phyloP scores from a whole-genome alignment of 2,113 vertebrate species.

The Globicephala melas region DNA sequence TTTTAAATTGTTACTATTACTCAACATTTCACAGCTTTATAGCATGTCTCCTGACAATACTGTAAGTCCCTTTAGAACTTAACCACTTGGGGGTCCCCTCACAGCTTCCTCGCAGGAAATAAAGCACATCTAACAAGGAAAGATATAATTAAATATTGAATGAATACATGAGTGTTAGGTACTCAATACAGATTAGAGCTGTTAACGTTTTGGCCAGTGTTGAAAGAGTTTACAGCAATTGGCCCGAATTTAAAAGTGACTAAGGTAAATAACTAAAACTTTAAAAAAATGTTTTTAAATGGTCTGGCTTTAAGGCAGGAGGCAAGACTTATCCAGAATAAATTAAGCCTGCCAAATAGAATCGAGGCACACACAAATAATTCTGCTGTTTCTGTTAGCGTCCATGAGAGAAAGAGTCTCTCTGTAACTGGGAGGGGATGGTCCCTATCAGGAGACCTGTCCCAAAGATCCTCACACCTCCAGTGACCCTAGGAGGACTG shows the following conservation, averaged over 20 bases:
- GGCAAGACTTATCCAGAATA: not conserved
- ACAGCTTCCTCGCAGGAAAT: not conserved
- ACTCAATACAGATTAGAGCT: not conserved
- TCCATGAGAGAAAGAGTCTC: not conserved
- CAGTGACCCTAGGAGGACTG: not conserved
- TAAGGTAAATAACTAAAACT: not conserved
- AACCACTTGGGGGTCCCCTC: not conserved
- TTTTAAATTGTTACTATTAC: slow-evolving; percentile 33
- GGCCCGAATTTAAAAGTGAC: not conserved
- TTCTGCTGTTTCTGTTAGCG: not conserved
- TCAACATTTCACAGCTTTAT: slow-evolving; percentile 20
- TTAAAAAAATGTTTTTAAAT: not conserved
- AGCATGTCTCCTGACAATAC: not conserved
- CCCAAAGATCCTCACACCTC: not conserved
- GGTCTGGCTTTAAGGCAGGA: not conserved
- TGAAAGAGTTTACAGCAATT: not conserved
- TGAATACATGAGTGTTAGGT: not conserved
- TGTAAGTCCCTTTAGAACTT: not conserved
- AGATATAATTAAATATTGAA: slow-evolving; percentile 29
- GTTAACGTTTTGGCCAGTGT: not conserved
- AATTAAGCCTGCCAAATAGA: not conserved
- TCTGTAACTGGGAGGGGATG: not conserved
- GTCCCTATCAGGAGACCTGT: not conserved
- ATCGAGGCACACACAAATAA: not conserved
- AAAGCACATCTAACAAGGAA: not conserved